Percentiles rank a stretch among this genome's conserved stretches.
Conservation (phyloP, 2,113 vertebrate genomes). For the Steatornis caripensis region DNA sequence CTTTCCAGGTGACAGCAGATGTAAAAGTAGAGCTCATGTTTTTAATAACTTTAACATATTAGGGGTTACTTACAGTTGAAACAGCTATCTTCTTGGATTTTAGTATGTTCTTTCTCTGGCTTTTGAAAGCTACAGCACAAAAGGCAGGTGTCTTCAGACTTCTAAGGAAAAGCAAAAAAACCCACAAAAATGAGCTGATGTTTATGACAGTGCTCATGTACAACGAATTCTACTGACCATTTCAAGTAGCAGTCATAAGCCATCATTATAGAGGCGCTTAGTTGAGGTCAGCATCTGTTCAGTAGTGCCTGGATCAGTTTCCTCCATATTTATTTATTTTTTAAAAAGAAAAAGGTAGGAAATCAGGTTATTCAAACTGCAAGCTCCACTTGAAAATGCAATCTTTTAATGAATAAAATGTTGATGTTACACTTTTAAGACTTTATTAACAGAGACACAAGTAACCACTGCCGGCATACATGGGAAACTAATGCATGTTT, state of each 20-base stretch:
- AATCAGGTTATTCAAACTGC: background rate
- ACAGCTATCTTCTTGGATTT: background rate
- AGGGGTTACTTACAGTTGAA: background rate
- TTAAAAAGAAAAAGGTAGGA: background rate
- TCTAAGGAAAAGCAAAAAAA: background rate
- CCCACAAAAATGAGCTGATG: background rate
- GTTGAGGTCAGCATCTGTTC: background rate
- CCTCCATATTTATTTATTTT: background rate
- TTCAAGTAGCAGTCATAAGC: background rate
- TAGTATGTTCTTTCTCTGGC: background rate
- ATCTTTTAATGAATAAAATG: background rate
- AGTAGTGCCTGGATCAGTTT: background rate
- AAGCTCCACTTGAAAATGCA: background rate
- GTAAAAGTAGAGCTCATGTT: background rate
- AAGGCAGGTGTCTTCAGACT: background rate
- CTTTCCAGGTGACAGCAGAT: background rate
- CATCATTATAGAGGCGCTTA: background rate
- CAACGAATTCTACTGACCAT: background rate
- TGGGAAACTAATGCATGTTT: background rate
- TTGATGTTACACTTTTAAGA: background rate
- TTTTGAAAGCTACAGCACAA: background rate
- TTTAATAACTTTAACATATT: background rate
- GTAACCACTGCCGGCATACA: background rate
- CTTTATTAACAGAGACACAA: background rate
- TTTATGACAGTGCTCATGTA: background rate